Evolutionary conservation across 2,113 vertebrate species (phyloP), one percentile per base, ranked within the genome.

Genomic region (Rhynchomys soricoides): DNA sequence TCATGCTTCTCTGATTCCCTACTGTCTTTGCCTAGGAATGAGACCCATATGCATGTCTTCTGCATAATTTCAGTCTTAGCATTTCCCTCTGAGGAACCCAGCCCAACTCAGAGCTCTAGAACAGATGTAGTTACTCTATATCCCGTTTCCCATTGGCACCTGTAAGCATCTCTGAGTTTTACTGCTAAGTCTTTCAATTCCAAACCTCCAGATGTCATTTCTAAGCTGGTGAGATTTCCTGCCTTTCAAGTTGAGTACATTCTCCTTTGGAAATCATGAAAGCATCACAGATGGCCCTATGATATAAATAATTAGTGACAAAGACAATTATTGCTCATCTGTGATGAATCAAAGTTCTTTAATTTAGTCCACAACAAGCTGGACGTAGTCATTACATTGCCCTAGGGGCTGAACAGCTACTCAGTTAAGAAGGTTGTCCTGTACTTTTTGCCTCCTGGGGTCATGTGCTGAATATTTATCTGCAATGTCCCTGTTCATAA

Each of bases 241-340:
- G 75, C 70, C 86, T 96, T 95, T 96, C 83, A 91, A 86, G 74
- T 86, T 40, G 87, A 95, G 13, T 88, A 85, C 40, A 77, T 82
- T 97, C 86, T 90, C 59, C 94, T 96, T 92, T 90, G 79, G 89
- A 96, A 95, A 93, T 94, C 83, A 86, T 81, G 45, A 97, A 87
- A 96, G 73, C 57, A 96, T 92, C 85, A 83, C 96, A 97, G 94
- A 97, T 97, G 96, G 93, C 70, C 95, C 92, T 87, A 79, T 87
- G 92, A 93, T 97, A 97, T 91, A 96, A 97, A 97, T 96, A 97
- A 96, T 96, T 95, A 87, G 92, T 91, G 91, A 95, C 70, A 86
- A 95, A 92, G 93, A 97, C 93, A 98, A 94, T 95, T 96, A 96
- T 70, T 98, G 95, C 90, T 97, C 95, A 95, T 97, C 93, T 95